A percentile compares a stretch with the other conserved stretches of the same genome.
Conservation (phyloP, 2,888 invertebrate species). For the Euproctis similis region DNA sequence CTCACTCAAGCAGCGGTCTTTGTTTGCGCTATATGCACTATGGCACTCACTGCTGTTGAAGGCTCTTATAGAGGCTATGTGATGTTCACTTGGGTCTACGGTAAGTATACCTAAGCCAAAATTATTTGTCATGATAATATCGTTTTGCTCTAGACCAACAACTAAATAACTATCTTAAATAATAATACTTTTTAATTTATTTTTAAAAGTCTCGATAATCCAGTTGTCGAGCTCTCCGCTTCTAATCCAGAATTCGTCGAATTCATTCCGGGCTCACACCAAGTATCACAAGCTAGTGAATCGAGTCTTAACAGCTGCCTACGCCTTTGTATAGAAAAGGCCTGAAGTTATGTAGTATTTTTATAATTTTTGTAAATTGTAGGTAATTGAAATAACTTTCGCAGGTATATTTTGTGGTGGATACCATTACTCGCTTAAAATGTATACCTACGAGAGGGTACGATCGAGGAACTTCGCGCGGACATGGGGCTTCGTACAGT, state of each 20-base stretch:
- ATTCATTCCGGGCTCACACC: no score
- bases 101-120: conserved; percentile 45
- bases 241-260: no score
- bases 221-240: no score
- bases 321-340: no score
- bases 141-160: no score
- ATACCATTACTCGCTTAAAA: conserved; percentile 90
- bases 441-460: conserved; percentile 92
- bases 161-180: not conserved
- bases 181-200: not conserved
- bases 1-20: conserved; percentile 88
- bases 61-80: conserved; percentile 86
- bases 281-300: no score
- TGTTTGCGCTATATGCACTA: conserved; percentile 84
- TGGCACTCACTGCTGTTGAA: conserved; percentile 85
- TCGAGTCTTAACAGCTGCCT: no score
- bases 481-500: conserved; percentile 92
- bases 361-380: no score
- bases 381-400: no score
- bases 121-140: not conserved
- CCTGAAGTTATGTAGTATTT: no score
- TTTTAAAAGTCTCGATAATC: no score
- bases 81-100: conserved; percentile 88
- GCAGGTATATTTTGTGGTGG: conserved; percentile 90
- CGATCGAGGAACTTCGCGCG: conserved; percentile 89